phyloP scores from a whole-genome alignment of 2,113 vertebrate genomes.

The Megaptera novaeangliae region DNA sequence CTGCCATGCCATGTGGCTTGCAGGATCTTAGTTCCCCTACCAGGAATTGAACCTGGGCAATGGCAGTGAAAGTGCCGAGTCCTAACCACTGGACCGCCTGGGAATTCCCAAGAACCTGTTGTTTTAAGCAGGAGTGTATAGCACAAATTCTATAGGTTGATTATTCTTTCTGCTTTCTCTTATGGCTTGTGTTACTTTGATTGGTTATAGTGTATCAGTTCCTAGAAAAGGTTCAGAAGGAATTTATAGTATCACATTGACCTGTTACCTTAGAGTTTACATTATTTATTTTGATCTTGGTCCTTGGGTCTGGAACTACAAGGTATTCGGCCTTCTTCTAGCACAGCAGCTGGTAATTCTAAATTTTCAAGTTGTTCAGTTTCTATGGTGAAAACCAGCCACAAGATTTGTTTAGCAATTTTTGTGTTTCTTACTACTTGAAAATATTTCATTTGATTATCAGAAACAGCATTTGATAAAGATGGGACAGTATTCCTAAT shows the following conservation, averaged over 20 bases:
- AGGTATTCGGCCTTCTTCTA: not conserved
- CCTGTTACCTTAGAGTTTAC: not conserved
- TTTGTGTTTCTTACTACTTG: not conserved
- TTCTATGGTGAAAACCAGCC: not conserved
- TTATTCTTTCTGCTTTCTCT: not conserved
- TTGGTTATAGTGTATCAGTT: not conserved
- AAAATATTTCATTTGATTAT: conserved; percentile 19
- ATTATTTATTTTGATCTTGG: conserved; percentile 15
- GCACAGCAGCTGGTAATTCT: not conserved
- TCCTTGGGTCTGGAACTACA: not conserved
- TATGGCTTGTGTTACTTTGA: not conserved
- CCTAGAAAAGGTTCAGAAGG: not conserved
- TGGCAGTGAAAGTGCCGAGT: not conserved
- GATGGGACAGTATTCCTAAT: not conserved
- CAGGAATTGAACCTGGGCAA: not conserved
- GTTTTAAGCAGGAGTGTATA: not conserved
- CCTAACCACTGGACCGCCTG: not conserved
- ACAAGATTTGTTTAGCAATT: not conserved
- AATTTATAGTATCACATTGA: conserved; percentile 19
- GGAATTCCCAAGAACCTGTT: not conserved
- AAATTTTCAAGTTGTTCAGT: not conserved
- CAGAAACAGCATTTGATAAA: conserved; percentile 9
- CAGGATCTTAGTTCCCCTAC: not conserved
- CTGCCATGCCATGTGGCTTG: not conserved
- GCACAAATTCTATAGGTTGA: not conserved